Conservation (phyloP, 2,888 invertebrate species). For the Drosophila differens region DNA sequence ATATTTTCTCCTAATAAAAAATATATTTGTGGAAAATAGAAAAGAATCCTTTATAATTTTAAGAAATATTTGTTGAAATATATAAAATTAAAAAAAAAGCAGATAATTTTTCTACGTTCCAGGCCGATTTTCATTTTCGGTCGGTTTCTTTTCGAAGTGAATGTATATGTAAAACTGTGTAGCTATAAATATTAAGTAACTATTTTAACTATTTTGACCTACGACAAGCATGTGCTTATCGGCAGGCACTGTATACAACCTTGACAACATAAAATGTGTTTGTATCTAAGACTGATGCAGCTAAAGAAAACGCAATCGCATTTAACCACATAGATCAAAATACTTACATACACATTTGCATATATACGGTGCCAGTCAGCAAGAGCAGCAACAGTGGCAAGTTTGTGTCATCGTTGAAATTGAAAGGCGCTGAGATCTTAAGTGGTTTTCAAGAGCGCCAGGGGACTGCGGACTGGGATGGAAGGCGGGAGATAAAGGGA, state of each 20-base stretch:
- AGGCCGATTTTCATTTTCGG: neutral
- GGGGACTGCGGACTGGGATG: neutral
- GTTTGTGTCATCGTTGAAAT: constrained; percentile 40
- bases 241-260: constrained; percentile 47
- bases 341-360: neutral
- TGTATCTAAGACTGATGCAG: constrained; percentile 10
- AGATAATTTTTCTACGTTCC: neutral
- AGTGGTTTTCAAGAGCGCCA: constrained; percentile 33
- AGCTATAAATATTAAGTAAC: neutral
- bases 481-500: neutral
- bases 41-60: neutral
- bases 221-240: constrained; percentile 25
- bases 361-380: constrained; percentile 38
- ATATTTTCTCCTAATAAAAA: neutral
- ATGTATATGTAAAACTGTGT: neutral
- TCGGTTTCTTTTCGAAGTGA: neutral
- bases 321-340: constrained; percentile 14
- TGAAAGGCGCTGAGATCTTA: constrained; percentile 33
- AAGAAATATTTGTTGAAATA: neutral
- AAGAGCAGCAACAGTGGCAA: constrained; percentile 10
- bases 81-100: neutral
- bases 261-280: constrained; percentile 33
- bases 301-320: constrained; percentile 31
- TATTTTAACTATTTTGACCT: neutral
- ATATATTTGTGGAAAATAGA: neutral